Evolutionary conservation across 2,888 invertebrate species (phyloP), one percentile per base, ranked within the genome.

Genomic region (Microchrysa polita): DNA sequence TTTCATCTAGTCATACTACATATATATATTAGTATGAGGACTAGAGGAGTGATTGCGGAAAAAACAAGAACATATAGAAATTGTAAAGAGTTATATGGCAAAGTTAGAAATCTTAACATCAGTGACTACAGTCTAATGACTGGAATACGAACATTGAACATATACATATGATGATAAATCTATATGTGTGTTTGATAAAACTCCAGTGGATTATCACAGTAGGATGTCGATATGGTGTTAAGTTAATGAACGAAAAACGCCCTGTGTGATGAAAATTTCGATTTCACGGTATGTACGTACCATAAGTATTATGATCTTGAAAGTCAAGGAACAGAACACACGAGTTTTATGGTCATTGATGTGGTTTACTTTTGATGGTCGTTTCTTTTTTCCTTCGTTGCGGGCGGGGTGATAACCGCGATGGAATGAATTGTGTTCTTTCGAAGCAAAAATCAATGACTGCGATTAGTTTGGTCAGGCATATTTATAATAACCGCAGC

Each of bases 201-300:
- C 16, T 16, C 40, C 40, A 55, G 55, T 69, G 57, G 55, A 69
- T 69, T 69, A 57, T 16, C 69, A 7, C 69, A 55, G 69, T 34
- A 57, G 55, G 69, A 27, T 18, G 55, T 40, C 69, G 57, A 57
- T 69, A 34, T 67, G 69, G 69, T 69, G 69, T 69, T 48, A 69
- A 69, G 69, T 69, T 69, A 69, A 69, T 69, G 69, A 69, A 69
- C 69, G 69, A 69, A 69, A 40, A 69, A 69, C 69, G 55, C 55
- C 69, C 20, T 34, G 69, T 18, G 69, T 57, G 55, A 69, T 69
- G 69, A 55, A 69, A 69, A 69, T 69, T 27, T 57, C 18, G 40
- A 55, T 69, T 69, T 69, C 69, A 69, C 40, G 69, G 69, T 69
- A 55, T 10, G 69, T 18, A n/a, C n/a, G n/a, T n/a, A n/a, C n/a